phyloP scores from a whole-genome alignment of 2,888 invertebrate genomes.

The Nipponacmea schrenckii region DNA sequence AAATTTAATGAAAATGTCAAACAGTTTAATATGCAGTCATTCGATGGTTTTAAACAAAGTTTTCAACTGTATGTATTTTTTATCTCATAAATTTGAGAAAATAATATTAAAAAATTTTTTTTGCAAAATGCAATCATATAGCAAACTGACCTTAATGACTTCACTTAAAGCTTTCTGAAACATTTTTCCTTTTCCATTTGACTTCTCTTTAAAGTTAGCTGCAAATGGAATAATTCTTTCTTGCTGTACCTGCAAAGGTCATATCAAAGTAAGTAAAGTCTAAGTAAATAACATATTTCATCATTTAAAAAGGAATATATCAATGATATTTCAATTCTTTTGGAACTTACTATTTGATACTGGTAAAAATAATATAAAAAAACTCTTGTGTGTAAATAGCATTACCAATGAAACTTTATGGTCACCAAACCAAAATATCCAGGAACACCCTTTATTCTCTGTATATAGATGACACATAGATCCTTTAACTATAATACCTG shows the following conservation, averaged over 20 bases:
- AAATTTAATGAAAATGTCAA: no score
- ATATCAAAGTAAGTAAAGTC: background rate
- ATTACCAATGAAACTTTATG: constrained; percentile 28
- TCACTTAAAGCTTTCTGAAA: constrained; percentile 25
- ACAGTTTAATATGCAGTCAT: no score
- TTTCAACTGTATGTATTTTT: no score
- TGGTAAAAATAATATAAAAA: background rate
- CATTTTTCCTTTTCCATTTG: constrained; percentile 22
- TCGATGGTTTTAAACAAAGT: no score
- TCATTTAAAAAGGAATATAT: no score
- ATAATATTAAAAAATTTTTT: no score
- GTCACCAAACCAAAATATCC: constrained; percentile 31
- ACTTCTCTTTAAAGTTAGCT: constrained; percentile 19
- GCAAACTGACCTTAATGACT: constrained; percentile 19
- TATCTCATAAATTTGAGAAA: no score
- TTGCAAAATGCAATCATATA: no score
- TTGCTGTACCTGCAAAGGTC: constrained; percentile 20
- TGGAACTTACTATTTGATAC: background rate
- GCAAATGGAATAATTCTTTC: constrained; percentile 30
- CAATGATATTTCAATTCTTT: no score
- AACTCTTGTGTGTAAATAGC: background rate
- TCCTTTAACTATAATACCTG: constrained; percentile 27
- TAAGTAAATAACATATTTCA: background rate
- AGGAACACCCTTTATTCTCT: constrained; percentile 18
- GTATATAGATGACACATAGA: constrained; percentile 23